Evolutionary conservation across 2,797 vertebrate genomes (phyloP).

Genomic region (Dermochelys coriacea): DNA sequence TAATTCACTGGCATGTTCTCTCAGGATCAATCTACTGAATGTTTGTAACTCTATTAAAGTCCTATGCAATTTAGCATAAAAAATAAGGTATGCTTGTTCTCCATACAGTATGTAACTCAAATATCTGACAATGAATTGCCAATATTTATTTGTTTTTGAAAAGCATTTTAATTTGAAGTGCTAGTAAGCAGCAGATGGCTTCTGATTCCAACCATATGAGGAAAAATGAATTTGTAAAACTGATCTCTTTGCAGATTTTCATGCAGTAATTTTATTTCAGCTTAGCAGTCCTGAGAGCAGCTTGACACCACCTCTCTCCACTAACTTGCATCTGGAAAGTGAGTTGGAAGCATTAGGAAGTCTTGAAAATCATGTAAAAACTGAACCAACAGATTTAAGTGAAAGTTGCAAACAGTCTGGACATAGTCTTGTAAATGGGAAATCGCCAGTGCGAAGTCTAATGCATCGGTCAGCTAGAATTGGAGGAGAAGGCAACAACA

Average conservation of each 20-base stretch:
- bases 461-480: constrained; percentile 80
- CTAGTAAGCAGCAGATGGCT: background rate
- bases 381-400: constrained; percentile 85
- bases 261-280: constrained; percentile 74
- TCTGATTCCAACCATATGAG: background rate
- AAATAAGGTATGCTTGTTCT: background rate
- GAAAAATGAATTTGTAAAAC: background rate
- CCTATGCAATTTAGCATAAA: background rate
- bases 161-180: rapidly evolving
- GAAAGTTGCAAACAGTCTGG: constrained; percentile 86
- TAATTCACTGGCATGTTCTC: background rate
- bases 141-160: background rate
- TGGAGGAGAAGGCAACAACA: constrained; percentile 80
- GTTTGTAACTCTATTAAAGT: rapidly evolving
- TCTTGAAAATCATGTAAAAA: constrained; percentile 91
- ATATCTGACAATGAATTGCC: background rate
- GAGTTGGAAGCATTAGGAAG: constrained; percentile 84
- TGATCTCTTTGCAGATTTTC: background rate
- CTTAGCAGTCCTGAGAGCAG: constrained; percentile 96
- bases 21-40: background rate
- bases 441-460: constrained; percentile 79
- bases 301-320: constrained; percentile 88
- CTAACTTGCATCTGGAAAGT: constrained; percentile 85
- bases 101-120: background rate
- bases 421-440: constrained; percentile 89